phyloP scores from a whole-genome alignment of 1,140 invertebrate species.

The Drosophila murphyi region DNA sequence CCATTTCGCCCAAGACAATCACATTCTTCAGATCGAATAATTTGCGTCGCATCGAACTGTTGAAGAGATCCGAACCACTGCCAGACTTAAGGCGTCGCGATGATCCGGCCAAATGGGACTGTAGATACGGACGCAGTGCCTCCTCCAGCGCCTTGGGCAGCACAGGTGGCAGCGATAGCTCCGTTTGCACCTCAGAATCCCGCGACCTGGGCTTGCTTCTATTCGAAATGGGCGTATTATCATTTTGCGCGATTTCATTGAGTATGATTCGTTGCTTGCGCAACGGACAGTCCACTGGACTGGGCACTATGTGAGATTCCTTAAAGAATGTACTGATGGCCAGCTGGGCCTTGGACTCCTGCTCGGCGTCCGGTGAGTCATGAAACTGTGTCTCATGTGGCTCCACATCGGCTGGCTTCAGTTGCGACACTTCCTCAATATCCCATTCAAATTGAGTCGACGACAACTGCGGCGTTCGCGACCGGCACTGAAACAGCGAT shows the following conservation, averaged over 20 bases:
- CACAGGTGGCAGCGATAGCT: constrained; percentile 85
- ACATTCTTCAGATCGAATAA: constrained; percentile 75
- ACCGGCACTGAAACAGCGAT: constrained; percentile 72
- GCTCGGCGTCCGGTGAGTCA: constrained; percentile 85
- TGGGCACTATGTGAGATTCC: constrained; percentile 85
- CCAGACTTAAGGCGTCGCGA: constrained; percentile 18
- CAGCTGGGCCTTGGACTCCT: constrained; percentile 85
- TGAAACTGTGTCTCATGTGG: constrained; percentile 85
- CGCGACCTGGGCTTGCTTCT: constrained; percentile 47
- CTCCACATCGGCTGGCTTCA: constrained; percentile 86
- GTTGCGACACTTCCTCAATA: constrained; percentile 85
- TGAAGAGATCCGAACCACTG: constrained; percentile 49
- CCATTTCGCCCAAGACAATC: constrained; percentile 62
- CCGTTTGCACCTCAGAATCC: constrained; percentile 84
- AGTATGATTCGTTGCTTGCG: constrained; percentile 79
- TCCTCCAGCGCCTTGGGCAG: constrained; percentile 85
- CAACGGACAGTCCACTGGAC: constrained; percentile 84
- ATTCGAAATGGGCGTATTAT: constrained; percentile 74
- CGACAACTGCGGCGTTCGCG: constrained; percentile 76
- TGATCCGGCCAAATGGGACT: constrained; percentile 76
- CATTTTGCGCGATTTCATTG: constrained; percentile 39
- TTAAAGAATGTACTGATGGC: constrained; percentile 86
- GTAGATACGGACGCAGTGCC: constrained; percentile 85
- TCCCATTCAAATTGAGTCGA: constrained; percentile 86
- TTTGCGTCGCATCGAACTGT: constrained; percentile 77